Evolutionary conservation across 2,797 vertebrate genomes (phyloP), one percentile per base, ranked within the genome.

Genomic region (Manis pentadactyla): DNA sequence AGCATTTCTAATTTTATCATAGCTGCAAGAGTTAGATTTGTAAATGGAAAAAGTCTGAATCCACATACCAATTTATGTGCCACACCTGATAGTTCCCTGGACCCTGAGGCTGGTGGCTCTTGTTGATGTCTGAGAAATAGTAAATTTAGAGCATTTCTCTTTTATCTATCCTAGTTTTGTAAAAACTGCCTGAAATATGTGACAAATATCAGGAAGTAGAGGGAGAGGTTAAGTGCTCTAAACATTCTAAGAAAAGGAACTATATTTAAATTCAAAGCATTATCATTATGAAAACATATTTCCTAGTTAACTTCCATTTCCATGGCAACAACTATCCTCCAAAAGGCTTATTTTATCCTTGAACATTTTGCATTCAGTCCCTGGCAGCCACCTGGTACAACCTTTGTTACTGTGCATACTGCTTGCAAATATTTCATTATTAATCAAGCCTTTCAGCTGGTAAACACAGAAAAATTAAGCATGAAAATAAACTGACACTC

Each of bases 401-500:
- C n/a, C 18, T 95, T 89, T 37, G 49, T 42, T 92, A 82, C 5
- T 39, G 2, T 64, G 59, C 0, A 3, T 91, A 66, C 5, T 15
- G 0, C 5, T 97, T 90, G 69, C 29, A 95, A 91, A 97, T 81
- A 61, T 29, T 93, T 97, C 79, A 59, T 83, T 94, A 83, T 13
- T 31, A 75, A 92, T 37, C 68, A 37, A 73, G 34, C n/a, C 31
- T 98, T 97, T 92, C 88, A 97, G 46, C 37, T 90, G 64, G 57
- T 90, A 90, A 97, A 93, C 46, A 90, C 0, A 17, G 49, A 90
- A 87, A 69, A 53, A 84, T 84, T 84, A 96, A 93, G 1, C 18
- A 94, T 84, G 68, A 85, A 97, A 96, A 96, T 19, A 97, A 97
- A 95, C 49, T 46, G 92, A 59, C 31, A 71, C 17, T 97, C 42